Evolutionary conservation across 2,888 invertebrate genomes (phyloP).

Genomic region (Scaptomyza polygonia): DNA sequence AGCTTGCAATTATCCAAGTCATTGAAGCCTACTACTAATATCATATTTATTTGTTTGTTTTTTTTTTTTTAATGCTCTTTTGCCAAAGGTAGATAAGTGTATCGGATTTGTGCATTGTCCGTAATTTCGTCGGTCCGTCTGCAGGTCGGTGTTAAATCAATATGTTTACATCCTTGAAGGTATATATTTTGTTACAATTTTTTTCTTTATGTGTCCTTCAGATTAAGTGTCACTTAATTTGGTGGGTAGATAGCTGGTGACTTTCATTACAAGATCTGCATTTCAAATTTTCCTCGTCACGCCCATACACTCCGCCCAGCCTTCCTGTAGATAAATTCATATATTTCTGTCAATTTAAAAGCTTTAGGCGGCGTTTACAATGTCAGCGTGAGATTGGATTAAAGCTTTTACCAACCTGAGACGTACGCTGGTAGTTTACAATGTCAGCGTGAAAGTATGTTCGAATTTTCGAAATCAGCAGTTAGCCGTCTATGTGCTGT

Average conservation of each 20-base stretch:
- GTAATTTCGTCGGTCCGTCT: neutral
- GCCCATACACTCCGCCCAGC: no score
- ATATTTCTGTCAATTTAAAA: no score
- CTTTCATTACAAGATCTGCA: no score
- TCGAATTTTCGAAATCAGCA: no score
- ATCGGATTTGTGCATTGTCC: neutral
- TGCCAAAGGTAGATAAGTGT: neutral
- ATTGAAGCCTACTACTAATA: conserved; percentile 45
- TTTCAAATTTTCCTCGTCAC: no score
- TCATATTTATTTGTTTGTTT: conserved; percentile 30
- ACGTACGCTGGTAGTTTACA: no score
- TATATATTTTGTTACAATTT: neutral
- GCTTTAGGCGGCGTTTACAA: no score
- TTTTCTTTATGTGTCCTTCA: neutral
- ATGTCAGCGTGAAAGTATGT: no score
- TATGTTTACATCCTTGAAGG: neutral
- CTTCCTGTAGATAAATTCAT: no score
- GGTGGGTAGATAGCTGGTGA: neutral
- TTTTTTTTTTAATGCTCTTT: conserved; percentile 9
- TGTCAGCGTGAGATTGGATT: no score
- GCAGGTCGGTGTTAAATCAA: neutral
- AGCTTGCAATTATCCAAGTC: conserved; percentile 60
- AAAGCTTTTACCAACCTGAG: no score
- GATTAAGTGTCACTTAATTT: neutral
- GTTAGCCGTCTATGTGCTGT: no score